Base-by-base conservation (phyloP, 2,888 invertebrate species). In the Argyresthia albistria region DNA sequence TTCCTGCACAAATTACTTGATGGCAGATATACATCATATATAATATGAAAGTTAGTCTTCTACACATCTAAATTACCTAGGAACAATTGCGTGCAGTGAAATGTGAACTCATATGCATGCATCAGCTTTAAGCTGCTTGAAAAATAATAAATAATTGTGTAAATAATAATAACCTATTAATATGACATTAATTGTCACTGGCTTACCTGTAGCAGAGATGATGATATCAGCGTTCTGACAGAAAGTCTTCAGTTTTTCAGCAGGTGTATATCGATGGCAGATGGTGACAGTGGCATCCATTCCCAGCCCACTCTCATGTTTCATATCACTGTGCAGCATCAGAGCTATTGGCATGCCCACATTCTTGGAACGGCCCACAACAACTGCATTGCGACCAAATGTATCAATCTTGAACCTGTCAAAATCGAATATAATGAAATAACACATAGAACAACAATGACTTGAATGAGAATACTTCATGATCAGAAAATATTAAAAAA, bases 321-420 rank as follows among this genome's bases (percentile, higher is more conserved):
- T 75, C 37, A 90, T 90, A 78, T 95, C 95, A 3, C 94, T 91
- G 69, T 95, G 94, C 51, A 97, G 77, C 63, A 97, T 82, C 88
- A 97, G 90, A 0, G 96, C 94, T 55, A 97, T 93, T 0, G 97
- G 97, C 84, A 97, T 90, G 0, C 97, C 96, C 16, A 97, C 96
- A 76, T 97, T 95, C 76, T 97, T 97, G 0, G 97, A 97, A 52
- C 97, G 89, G 1, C 97, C 97, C 59, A 95, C 92, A 0, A 97
- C 93, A 0, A 97, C 96, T 6, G 95, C 95, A 72, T 95, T 96
- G 64, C 94, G 95, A 1, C 97, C 96, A 66, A 92, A 90, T 0
- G 96, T 96, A 55, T 94, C 91, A 56, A 97, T 82, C 59, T 88
- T 80, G 57, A 77, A 82, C 59, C 88, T 88, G 66, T 12, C 10